A percentile compares a stretch with the other conserved stretches of the same genome.
Evolutionary conservation across 2,888 invertebrate species (phyloP).

Genomic region (Azorinus chamasolen): DNA sequence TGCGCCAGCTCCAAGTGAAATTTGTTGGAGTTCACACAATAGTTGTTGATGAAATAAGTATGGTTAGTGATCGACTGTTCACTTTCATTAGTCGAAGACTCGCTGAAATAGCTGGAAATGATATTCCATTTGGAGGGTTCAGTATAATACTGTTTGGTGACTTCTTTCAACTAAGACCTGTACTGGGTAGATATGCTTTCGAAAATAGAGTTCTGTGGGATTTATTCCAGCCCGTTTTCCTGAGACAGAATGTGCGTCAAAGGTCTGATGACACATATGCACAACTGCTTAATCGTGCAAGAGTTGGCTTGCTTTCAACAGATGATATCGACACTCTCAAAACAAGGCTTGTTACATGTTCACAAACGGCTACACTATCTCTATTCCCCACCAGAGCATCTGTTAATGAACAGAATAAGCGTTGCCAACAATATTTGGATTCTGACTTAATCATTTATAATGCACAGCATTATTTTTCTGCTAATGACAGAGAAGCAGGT

Average conservation of each 20-base stretch:
- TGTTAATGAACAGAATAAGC: too few species aligned
- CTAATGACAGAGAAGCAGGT: neutral
- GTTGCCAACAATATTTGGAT: neutral
- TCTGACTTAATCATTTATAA: neutral
- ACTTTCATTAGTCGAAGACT: too few species aligned
- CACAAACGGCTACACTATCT: too few species aligned
- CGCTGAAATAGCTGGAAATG: slow-evolving; percentile 6
- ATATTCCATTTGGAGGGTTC: slow-evolving; percentile 40
- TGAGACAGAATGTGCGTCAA: slow-evolving; percentile 49
- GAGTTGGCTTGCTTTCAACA: slow-evolving; percentile 18
- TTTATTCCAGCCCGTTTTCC: slow-evolving; percentile 35
- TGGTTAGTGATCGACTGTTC: too few species aligned
- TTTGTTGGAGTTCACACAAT: too few species aligned
- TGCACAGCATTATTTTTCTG: neutral
- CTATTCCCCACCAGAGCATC: too few species aligned
- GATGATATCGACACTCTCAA: slow-evolving; percentile 12
- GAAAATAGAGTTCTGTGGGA: slow-evolving; percentile 36
- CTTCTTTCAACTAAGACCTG: slow-evolving; percentile 48
- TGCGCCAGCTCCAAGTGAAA: neutral
- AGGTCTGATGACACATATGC: slow-evolving; percentile 1
- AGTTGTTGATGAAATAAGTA: too few species aligned
- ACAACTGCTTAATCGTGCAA: slow-evolving; percentile 18
- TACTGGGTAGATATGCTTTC: slow-evolving; percentile 29
- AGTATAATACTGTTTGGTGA: slow-evolving; percentile 51
- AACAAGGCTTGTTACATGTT: neutral